Base-by-base conservation (phyloP, 2,888 invertebrate genomes). In the Acronicta alni region DNA sequence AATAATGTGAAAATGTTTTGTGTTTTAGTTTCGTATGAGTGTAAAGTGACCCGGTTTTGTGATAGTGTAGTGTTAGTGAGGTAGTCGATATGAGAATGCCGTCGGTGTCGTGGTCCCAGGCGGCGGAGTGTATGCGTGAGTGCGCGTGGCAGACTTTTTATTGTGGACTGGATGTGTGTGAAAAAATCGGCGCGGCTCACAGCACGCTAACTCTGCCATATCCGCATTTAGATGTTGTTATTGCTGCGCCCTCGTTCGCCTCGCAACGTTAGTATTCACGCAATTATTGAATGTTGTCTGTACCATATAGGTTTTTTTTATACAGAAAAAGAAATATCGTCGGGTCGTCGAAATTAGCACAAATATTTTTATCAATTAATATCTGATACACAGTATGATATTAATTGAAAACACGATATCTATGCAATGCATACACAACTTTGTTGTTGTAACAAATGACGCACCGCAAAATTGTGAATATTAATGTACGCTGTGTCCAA, bases 221-320 rank as follows among this genome's bases (percentile, higher is more conserved):
- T 60, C 92, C 93, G 3, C 82, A 77, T 41, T 65, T 91, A 61
- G 93, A 93, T 56, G 92, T 90, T 56, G 83, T 93, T 47, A 77
- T 91, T 41, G 81, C 89, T 6, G 93, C 90, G 3, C 93, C 93
- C 10, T 81, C 85, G 2, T 86, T 83, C 63, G 83, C 86, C 17
- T 77, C 78, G 60, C 83, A 83, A 77, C 73, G 93, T 93, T 87
- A 81, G 93, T 93, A 90, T 66, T 43, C 53, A 41, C 18, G 18
- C 51, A 4, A 18, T 12, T 42, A 43, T 39, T 48, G 10, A 42
- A 32, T 43, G 1, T 7, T 8, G 9, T 43, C 23, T 9, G 9
- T 8, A 23, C n/a, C n/a, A n/a, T n/a, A n/a, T n/a, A n/a, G n/a
- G n/a, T n/a, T n/a, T n/a, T n/a, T n/a, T n/a, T n/a, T n/a, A n/a